Evolutionary conservation across 2,113 vertebrate genomes (phyloP), one percentile per base, ranked within the genome.

Genomic region (Caranx ignobilis): DNA sequence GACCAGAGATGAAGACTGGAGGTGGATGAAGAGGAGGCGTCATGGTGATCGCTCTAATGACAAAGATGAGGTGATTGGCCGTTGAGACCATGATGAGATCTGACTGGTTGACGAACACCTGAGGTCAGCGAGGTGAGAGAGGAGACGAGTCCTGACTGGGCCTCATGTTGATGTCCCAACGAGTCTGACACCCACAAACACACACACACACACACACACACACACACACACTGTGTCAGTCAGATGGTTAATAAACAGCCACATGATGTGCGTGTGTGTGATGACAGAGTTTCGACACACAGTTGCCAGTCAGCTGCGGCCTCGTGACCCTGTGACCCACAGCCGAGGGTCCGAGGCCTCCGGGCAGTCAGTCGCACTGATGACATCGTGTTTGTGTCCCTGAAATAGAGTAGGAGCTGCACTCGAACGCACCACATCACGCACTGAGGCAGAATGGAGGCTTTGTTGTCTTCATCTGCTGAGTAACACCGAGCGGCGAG

Each of bases 391-490:
- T 37, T 68, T 31, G 34, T 4, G 0, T 47, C 69, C 50, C 11
- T 3, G 11, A 77, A 87, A 81, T 63, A 79, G 75, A 52, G 10
- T 4, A 2, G 0, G 2, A 84, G 26, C 11, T 6, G 16, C 18
- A 13, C 31, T 0, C 15, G 19, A 72, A 62, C 71, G 47, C 2
- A 75, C 73, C 4, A 10, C 47, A 5, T 88, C 83, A 70, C 12
- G 45, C 11, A 7, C 19, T 2, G 39, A 0, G 6, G 31, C 60
- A 81, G 69, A 89, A 80, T 31, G 62, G 54, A 52, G 18, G 61
- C 80, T 71, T 73, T 89, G 82, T 87, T 64, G 13, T 31, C 56
- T 63, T 71, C 65, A 83, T 75, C 55, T 75, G 81, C 87, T 82
- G 81, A 84, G 63, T 79, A 72, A 87, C 34, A 26, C 47, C 2